Percentiles rank a stretch among this genome's conserved stretches.
Evolutionary conservation across 2,888 invertebrate genomes (phyloP).

Genomic region (Cheilosia grossa): DNA sequence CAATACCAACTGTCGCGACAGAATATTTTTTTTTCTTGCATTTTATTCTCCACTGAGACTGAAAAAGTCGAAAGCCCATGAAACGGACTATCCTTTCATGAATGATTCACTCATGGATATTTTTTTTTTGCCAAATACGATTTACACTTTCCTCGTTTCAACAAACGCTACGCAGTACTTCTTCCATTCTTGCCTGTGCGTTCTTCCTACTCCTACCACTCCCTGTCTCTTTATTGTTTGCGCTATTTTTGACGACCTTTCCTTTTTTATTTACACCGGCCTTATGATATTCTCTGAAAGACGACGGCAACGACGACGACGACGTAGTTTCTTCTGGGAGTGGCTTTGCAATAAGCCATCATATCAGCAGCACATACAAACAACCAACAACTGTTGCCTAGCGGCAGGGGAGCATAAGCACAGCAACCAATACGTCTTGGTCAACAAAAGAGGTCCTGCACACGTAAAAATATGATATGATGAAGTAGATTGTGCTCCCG

Average conservation of each 20-base stretch:
- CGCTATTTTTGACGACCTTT: conserved; percentile 67
- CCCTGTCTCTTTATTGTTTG: conserved; percentile 47
- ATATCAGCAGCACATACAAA: neutral
- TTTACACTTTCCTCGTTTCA: conserved; percentile 49
- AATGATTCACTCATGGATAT: conserved; percentile 59
- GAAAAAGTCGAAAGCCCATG: conserved; percentile 32
- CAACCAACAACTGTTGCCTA: conserved; percentile 63
- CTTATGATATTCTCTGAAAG: conserved; percentile 40
- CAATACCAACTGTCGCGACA: no score
- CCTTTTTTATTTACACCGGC: conserved; percentile 50
- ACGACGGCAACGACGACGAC: conserved; percentile 12
- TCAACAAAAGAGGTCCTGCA: conserved; percentile 47
- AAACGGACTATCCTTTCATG: conserved; percentile 30
- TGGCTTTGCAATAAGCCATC: conserved; percentile 43
- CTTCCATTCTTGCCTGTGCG: conserved; percentile 10
- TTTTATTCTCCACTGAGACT: conserved; percentile 4
- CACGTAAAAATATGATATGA: conserved; percentile 13
- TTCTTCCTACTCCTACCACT: neutral
- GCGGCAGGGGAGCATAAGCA: neutral
- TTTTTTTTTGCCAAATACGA: conserved; percentile 35
- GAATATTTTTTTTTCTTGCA: neutral
- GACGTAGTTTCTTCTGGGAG: conserved; percentile 58
- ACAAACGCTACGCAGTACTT: conserved; percentile 36
- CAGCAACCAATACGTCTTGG: conserved; percentile 20
- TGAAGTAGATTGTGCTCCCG: conserved; percentile 8